Evolutionary conservation across 2,113 vertebrate genomes (phyloP).

Genomic region (Aix galericulata): DNA sequence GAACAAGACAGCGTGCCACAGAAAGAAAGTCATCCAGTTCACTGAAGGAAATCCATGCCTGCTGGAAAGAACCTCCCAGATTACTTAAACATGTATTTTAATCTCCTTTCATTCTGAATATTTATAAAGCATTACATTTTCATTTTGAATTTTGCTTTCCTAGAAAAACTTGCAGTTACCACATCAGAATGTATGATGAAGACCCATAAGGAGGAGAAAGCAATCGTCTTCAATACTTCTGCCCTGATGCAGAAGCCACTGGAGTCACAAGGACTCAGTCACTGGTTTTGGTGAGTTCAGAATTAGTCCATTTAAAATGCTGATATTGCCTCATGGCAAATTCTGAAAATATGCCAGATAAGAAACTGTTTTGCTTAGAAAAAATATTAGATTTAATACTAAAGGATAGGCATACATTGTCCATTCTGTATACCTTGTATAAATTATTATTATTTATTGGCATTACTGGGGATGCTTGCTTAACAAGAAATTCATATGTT

Average conservation of each 20-base stretch:
- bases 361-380: background rate
- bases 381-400: background rate
- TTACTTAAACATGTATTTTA: slow-evolving; percentile 53
- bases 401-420: background rate
- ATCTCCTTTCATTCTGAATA: slow-evolving; percentile 49
- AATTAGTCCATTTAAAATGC: background rate
- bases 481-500: slow-evolving; percentile 24
- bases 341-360: slow-evolving; percentile 1
- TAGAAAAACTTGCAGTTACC: slow-evolving; percentile 18
- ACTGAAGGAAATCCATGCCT: background rate
- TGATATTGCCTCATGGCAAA: background rate
- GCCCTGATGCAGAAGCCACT: background rate
- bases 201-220: background rate
- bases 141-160: slow-evolving; percentile 50
- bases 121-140: slow-evolving; percentile 44
- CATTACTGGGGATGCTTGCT: background rate
- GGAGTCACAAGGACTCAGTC: background rate
- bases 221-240: slow-evolving; percentile 13
- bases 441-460: background rate
- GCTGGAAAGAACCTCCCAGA: background rate
- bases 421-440: background rate
- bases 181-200: background rate
- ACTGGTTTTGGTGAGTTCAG: background rate
- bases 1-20: background rate
- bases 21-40: background rate